Conservation (phyloP, 2,888 invertebrate species). For the Ichneumon xanthorius region DNA sequence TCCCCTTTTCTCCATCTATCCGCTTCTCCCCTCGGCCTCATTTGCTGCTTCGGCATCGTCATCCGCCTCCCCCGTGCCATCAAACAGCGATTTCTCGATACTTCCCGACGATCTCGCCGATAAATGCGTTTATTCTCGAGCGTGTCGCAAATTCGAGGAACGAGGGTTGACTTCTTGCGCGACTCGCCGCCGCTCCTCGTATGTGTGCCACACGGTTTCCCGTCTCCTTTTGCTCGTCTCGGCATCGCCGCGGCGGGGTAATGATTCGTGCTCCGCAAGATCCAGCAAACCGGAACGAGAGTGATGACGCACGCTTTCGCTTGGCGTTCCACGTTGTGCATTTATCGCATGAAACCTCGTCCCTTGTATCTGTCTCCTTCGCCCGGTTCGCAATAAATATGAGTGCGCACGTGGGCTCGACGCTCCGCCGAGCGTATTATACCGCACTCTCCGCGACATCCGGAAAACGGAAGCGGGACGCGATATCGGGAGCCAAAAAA, state of each 20-base stretch:
- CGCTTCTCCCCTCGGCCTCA: conserved; percentile 36
- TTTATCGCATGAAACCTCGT: conserved; percentile 56
- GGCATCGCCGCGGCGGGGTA: conserved; percentile 43
- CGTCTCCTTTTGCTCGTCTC: conserved; percentile 11
- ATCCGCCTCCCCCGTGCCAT: conserved; percentile 57
- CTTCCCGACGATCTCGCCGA: conserved; percentile 32
- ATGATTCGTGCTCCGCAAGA: conserved; percentile 60
- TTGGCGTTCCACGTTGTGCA: conserved; percentile 35
- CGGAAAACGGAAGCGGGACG: conserved; percentile 59
- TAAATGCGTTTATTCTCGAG: conserved; percentile 57
- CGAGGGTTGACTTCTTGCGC: conserved; percentile 17
- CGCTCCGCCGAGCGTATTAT: conserved; percentile 34
- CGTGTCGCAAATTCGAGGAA: conserved; percentile 61
- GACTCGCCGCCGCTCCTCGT: background rate
- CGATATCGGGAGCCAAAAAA: background rate
- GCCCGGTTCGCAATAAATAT: conserved; percentile 41
- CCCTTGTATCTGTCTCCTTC: conserved; percentile 44
- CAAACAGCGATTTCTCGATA: conserved; percentile 64
- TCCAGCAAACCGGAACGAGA: conserved; percentile 60
- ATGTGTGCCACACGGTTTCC: background rate
- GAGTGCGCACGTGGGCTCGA: conserved; percentile 20
- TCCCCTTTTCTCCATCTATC: conserved; percentile 48
- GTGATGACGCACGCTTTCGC: conserved; percentile 66
- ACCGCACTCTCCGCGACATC: conserved; percentile 15
- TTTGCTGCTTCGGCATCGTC: conserved; percentile 60